These are phyloP conservation scores for Ceuthmochares aereus DNA, from an alignment of 2,113 vertebrate species.

Conservation along the genomic window DNA sequence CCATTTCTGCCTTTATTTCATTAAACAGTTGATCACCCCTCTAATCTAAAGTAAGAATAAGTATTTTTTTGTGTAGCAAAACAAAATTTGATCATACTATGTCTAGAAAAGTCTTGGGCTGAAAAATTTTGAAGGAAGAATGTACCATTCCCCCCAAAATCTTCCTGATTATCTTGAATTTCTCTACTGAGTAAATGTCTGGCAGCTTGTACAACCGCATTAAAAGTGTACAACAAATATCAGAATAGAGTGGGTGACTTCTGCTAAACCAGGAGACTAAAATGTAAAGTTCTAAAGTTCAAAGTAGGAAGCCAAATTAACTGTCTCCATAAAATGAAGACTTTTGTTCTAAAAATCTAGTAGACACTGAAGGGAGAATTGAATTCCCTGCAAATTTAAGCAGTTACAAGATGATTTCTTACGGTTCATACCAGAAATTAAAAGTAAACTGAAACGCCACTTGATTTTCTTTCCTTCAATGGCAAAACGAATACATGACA, in stretches of 20 bases:
- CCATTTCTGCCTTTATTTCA: constrained; percentile 5
- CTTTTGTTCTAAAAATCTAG: not conserved
- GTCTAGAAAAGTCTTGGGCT: not conserved
- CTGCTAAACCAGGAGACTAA: not conserved
- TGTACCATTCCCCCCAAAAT: not conserved
- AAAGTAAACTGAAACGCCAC: not conserved
- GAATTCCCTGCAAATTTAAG: not conserved
- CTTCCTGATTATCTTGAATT: not conserved
- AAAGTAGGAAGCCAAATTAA: not conserved
- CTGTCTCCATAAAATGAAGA: not conserved
- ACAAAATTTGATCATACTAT: not conserved
- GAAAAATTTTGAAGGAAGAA: not conserved
- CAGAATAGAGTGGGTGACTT: not conserved
- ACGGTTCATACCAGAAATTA: not conserved
- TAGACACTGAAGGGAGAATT: not conserved
- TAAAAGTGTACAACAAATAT: not conserved
- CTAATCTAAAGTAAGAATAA: not conserved
- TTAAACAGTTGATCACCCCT: not conserved
- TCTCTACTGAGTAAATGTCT: not conserved
- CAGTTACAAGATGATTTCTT: not conserved
- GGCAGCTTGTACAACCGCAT: not conserved
- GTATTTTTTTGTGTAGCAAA: not conserved
- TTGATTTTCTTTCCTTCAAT: not conserved
- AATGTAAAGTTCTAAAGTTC: not conserved
- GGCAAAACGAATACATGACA: not conserved